Evolutionary conservation across 2,797 vertebrate species (phyloP), one percentile per base, ranked within the genome.

Genomic region (Megalops cyprinoides): DNA sequence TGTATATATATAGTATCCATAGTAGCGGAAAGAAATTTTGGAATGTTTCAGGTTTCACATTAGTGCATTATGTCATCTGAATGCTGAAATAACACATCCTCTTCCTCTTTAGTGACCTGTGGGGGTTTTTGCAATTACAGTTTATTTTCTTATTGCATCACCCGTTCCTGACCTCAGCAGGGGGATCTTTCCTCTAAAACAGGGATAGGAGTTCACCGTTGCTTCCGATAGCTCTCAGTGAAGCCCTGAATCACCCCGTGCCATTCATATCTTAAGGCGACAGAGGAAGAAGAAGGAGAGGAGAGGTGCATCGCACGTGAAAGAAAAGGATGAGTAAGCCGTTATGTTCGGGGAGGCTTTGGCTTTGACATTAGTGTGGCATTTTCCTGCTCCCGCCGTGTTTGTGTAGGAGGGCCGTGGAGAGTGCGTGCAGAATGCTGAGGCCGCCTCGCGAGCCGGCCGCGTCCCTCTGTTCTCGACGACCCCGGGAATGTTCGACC

Each of bases 111-210:
- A 23, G 1, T 6, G 56, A 4, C 56, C 56, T 8, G 1, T 2
- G 10, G 1, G 56, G 56, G 56, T 23, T 9, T 60, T 28, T 25
- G 23, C 56, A 12, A 25, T 60, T 23, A 60, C 4, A 10, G 56
- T 58, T 58, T 58, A 8, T n/a, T 58, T 25, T 58, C n/a, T 9
- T 8, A 58, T 9, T 4, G 92, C 92, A 94, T 91, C 91, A 87
- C 91, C 91, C 88, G 89, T 88, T 42, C 14, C 55, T 79, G 67
- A 74, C 79, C 95, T 92, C 48, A 49, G 46, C 51, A 60, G 69
- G 46, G 23, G 2, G 25, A 51, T 55, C 56, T 49, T 37, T 23
- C 60, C 37, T 0, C 31, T 25, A 60, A 28, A 25, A 25, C n/a
- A 9, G 56, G 5, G n/a, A n/a, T n/a, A n/a, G n/a, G n/a, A n/a